Percentiles rank a stretch among this genome's conserved stretches.
These are phyloP conservation scores for Idaea dimidiata DNA, from an alignment of 2,888 invertebrate species.

Conservation along the genomic window DNA sequence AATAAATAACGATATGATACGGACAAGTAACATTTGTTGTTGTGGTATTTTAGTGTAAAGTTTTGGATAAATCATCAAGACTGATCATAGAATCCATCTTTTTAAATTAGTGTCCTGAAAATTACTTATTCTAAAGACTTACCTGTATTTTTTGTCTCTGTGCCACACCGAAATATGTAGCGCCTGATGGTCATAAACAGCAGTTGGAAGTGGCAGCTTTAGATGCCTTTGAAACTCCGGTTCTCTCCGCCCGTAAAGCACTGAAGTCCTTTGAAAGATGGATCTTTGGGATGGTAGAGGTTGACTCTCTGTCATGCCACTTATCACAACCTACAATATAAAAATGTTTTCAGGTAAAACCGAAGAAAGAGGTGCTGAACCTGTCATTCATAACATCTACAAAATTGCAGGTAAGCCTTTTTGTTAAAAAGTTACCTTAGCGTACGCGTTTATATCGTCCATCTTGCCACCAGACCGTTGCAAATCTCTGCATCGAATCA, in stretches of 20 bases:
- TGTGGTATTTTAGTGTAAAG: not conserved
- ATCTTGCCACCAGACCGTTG: conserved; percentile 84
- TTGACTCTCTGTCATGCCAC: conserved; percentile 66
- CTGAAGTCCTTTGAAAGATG: conserved; percentile 89
- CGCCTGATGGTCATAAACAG: conserved; percentile 79
- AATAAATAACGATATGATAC: not conserved
- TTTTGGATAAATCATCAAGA: not conserved
- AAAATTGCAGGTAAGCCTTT: not conserved
- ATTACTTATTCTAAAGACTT: conserved; percentile 26
- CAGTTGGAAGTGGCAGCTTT: conserved; percentile 82
- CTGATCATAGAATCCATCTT: not conserved
- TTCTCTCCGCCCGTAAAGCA: conserved; percentile 87
- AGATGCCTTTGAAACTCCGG: conserved; percentile 91
- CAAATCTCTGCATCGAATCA: conserved; percentile 88
- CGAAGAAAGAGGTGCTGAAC: not conserved
- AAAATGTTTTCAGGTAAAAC: not conserved
- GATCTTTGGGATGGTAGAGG: conserved; percentile 71
- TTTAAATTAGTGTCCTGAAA: not conserved
- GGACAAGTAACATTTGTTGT: not conserved
- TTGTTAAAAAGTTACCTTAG: conserved; percentile 80
- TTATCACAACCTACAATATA: conserved; percentile 77
- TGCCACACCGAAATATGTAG: conserved; percentile 93
- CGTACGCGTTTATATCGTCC: conserved; percentile 88
- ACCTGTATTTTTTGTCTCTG: conserved; percentile 90
- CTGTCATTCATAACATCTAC: not conserved